Evolutionary conservation across 2,797 vertebrate species (phyloP), one percentile per base, ranked within the genome.

Genomic region (Paguma larvata): DNA sequence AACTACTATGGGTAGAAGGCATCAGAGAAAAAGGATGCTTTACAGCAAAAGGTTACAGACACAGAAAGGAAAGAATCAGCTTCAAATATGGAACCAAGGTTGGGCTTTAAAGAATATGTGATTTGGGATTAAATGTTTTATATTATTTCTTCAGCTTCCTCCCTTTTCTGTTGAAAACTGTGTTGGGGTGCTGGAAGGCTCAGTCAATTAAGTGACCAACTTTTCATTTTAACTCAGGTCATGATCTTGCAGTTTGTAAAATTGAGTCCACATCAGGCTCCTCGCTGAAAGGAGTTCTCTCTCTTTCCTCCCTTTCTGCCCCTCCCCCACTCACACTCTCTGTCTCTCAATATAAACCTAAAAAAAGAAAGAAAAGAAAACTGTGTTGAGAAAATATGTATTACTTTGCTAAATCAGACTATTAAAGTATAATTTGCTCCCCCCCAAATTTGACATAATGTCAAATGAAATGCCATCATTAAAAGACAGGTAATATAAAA

Each of bases 401-500:
- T 70, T 91, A 86, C 79, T 91, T 96, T 93, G 25, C 32, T 65
- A 53, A 91, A 89, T 53, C 30, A 83, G 1, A 86, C 23, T 59
- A 63, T 25, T 62, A 88, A 80, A 23, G 6, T 56, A 65, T n/a
- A 23, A 12, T 56, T 89, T 95, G 2, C 75, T 15, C 48, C 25
- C 3, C 38, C 25, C 56, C 5, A 89, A 4, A 93, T 84, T 91
- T 95, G n/a, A 2, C 1, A 2, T 70, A 85, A 48, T 30, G 30
- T 70, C 8, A 80, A 93, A 34, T 70, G 10, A 80, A 93, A 34
- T 51, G 21, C 59, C n/a, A 48, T 44, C 6, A 87, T 32, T 62
- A 79, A 89, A 25, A 41, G 32, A 87, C 2, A 88, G 30, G 80
- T 46, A 63, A 77, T 83, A 83, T 70, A 77, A 94, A 92, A 90